Base-by-base conservation (phyloP, 2,113 vertebrate species). In the Rattus norvegicus region DNA sequence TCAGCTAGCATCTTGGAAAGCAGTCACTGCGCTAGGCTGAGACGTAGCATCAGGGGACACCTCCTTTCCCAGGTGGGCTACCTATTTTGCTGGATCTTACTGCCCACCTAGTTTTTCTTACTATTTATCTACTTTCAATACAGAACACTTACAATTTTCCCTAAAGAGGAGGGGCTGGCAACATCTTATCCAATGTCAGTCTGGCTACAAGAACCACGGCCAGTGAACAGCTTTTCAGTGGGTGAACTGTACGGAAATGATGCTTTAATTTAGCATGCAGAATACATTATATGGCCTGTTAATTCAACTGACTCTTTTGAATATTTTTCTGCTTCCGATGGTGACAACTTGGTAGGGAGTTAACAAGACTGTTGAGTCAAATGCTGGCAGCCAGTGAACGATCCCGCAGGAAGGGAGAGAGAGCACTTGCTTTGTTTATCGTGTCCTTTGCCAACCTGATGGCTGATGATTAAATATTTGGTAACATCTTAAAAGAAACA, bases 391-490 rank as follows among this genome's bases (percentile, higher is more conserved):
- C 39, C 76, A 93, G 28, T 75, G 30, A 95, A 36, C 12, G 84
- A 92, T 83, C 75, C 39, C 39, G 88, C 91, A 93, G 69, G n/a
- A 95, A 59, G 12, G 14, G 39, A 54, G 52, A 11, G 52, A 43
- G 43, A 20, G 7, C 69, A 43, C 80, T 84, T 76, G 84, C 80
- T 94, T 87, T 96, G 52, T 94, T 90, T 81, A 93, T 67, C 12
- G 14, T 77, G 86, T 94, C 17, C 69, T 89, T 94, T 90, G 61
- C 33, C 89, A 94, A 77, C 90, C n/a, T 96, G 54, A 69, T 96
- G 39, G 36, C 52, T 93, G 17, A n/a, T 83, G 75, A 93, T 63
- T 88, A 93, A 97, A 81, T 93, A 63, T 81, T 97, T 94, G 65
- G 17, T 80, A 88, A 36, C 83, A 75, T 84, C n/a, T 76, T 90